Evolutionary conservation across 2,888 invertebrate genomes (phyloP).

Genomic region (Lycia hirtaria): DNA sequence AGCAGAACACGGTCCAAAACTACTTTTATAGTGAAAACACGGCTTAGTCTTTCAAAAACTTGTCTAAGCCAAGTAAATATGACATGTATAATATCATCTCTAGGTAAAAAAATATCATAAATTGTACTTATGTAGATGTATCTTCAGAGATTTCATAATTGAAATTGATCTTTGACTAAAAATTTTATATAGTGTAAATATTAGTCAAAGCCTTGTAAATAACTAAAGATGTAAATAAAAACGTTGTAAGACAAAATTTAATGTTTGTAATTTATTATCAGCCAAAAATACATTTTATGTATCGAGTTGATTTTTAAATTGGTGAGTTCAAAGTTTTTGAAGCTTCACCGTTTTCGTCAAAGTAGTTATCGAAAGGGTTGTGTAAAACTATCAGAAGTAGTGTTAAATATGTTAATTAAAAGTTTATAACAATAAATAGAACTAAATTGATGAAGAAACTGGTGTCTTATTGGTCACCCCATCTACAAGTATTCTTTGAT

Average conservation of each 20-base stretch:
- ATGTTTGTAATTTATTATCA: slow-evolving; percentile 62
- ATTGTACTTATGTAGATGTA: slow-evolving; percentile 41
- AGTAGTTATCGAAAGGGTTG: slow-evolving; percentile 80
- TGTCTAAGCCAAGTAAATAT: slow-evolving; percentile 60
- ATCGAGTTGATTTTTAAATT: slow-evolving; percentile 48
- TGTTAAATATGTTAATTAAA: slow-evolving; percentile 75
- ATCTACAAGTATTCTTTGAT: no score
- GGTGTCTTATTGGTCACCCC: slow-evolving; percentile 42
- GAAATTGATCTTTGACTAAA: slow-evolving; percentile 27
- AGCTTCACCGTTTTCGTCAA: slow-evolving; percentile 56
- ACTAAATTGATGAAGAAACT: slow-evolving; percentile 60
- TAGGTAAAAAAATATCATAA: slow-evolving; percentile 51
- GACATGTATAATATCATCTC: slow-evolving; percentile 52
- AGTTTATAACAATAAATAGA: slow-evolving; percentile 74
- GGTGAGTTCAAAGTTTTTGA: slow-evolving; percentile 50
- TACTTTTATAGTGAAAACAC: no score
- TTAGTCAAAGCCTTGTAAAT: slow-evolving; percentile 56
- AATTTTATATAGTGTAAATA: slow-evolving; percentile 50
- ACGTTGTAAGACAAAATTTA: slow-evolving; percentile 49
- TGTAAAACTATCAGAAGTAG: slow-evolving; percentile 81
- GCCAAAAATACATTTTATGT: slow-evolving; percentile 65
- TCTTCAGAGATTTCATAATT: slow-evolving; percentile 26
- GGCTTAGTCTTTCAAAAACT: slow-evolving; percentile 43
- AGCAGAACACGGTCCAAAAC: no score
- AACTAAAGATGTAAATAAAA: slow-evolving; percentile 56